Percentiles rank a stretch among this genome's conserved stretches.
phyloP scores from a whole-genome alignment of 1,140 invertebrate genomes.

The Heliconius himera region DNA sequence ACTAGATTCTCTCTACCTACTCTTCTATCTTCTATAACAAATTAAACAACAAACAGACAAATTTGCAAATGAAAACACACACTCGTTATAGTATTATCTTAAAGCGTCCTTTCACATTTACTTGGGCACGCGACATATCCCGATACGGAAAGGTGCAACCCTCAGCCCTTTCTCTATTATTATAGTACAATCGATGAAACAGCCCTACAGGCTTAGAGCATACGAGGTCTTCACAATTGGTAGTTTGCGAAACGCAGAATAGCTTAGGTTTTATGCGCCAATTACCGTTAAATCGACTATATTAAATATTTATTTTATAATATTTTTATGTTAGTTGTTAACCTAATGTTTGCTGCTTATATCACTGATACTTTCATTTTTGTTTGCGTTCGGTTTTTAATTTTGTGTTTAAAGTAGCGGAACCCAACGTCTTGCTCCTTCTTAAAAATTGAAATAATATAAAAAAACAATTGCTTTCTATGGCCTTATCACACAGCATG shows the following conservation, averaged over 20 bases:
- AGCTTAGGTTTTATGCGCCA: not conserved
- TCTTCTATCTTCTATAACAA: not conserved
- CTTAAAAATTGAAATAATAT: no score
- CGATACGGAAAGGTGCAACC: constrained; percentile 55
- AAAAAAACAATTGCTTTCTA: no score
- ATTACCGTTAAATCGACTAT: not conserved
- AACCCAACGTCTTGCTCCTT: no score
- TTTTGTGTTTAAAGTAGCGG: no score
- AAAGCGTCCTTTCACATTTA: constrained; percentile 4
- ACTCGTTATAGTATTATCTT: not conserved
- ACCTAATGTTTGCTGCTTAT: no score
- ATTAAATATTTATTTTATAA: not conserved
- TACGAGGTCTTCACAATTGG: constrained; percentile 28
- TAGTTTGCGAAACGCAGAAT: constrained; percentile 22
- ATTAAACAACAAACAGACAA: not conserved
- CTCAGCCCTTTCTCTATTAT: constrained; percentile 62
- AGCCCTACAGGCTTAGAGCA: constrained; percentile 42
- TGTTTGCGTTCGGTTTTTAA: no score
- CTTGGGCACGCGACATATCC: constrained; percentile 57
- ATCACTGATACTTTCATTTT: no score
- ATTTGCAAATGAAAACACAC: not conserved
- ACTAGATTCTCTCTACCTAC: no score
- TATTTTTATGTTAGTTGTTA: not conserved
- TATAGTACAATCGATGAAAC: constrained; percentile 52
- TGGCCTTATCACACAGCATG: no score